Evolutionary conservation across 2,797 vertebrate species (phyloP).

Genomic region (Hippocampus kuda): DNA sequence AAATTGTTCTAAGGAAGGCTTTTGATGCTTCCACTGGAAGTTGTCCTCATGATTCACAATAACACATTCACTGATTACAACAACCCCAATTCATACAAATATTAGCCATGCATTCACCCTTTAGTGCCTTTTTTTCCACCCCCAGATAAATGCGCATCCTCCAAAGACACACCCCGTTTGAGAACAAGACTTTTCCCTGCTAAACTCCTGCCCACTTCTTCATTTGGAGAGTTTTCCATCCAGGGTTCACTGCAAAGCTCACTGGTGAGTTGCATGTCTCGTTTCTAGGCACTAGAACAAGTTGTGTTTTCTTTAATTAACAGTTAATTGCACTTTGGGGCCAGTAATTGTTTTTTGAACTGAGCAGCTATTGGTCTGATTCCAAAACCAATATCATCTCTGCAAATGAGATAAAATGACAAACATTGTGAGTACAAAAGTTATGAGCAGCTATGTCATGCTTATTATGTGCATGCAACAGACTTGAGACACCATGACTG

Average conservation of each 20-base stretch:
- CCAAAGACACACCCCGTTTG: constrained; percentile 4
- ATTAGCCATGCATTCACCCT: background rate
- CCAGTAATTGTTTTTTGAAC: background rate
- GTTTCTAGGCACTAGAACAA: background rate
- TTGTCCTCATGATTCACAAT: background rate
- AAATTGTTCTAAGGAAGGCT: no score
- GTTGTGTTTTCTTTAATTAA: background rate
- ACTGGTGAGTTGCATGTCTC: background rate
- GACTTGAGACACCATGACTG: constrained; percentile 43
- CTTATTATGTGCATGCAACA: constrained; percentile 5
- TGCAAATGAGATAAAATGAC: background rate
- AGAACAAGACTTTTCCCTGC: background rate
- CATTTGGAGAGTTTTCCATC: background rate
- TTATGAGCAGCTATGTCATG: background rate
- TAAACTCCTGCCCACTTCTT: background rate
- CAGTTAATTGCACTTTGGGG: background rate
- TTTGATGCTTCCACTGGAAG: background rate
- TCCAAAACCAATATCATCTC: background rate
- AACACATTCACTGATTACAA: background rate
- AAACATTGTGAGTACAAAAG: background rate
- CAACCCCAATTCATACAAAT: background rate
- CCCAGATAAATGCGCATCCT: background rate
- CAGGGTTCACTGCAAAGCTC: background rate
- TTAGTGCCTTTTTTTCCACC: background rate
- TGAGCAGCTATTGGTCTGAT: background rate